phyloP scores from a whole-genome alignment of 2,888 invertebrate species.

The Aquatica leii region DNA sequence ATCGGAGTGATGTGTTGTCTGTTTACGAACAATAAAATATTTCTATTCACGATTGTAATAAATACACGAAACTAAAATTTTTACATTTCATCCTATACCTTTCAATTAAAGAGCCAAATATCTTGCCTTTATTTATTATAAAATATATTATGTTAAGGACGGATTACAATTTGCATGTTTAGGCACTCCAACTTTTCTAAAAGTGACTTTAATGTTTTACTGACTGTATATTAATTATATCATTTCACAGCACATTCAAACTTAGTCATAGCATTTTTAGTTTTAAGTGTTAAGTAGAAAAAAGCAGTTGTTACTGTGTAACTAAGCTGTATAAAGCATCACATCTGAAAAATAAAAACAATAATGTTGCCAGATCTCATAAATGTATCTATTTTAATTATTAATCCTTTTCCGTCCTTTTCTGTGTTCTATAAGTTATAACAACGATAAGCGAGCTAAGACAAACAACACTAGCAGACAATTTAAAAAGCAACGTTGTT shows the following conservation, averaged over 20 bases:
- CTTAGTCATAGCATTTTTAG: constrained; percentile 71
- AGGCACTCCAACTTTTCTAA: constrained; percentile 54
- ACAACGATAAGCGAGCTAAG: no score
- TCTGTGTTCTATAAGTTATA: no score
- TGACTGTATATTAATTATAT: constrained; percentile 53
- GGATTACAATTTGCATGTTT: constrained; percentile 55
- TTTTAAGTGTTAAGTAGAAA: constrained; percentile 70
- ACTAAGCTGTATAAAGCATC: constrained; percentile 74
- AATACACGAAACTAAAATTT: constrained; percentile 50
- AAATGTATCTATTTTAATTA: constrained; percentile 15
- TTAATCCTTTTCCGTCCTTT: neutral
- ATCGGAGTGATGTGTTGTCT: constrained; percentile 45
- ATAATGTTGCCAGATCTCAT: constrained; percentile 73
- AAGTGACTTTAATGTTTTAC: constrained; percentile 50
- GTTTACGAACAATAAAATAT: constrained; percentile 44
- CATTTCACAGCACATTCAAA: constrained; percentile 61
- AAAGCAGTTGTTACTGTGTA: constrained; percentile 75
- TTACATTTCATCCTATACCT: constrained; percentile 43
- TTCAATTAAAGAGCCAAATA: constrained; percentile 44
- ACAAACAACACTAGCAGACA: no score
- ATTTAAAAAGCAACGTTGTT: no score
- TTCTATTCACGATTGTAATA: constrained; percentile 40
- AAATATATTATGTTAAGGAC: constrained; percentile 49
- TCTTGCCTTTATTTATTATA: constrained; percentile 48
- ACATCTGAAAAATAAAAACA: constrained; percentile 67